Percentiles rank a stretch among this genome's conserved stretches.
phyloP scores from a whole-genome alignment of 2,797 vertebrate species.

The Poeciliopsis paucimaculata region DNA sequence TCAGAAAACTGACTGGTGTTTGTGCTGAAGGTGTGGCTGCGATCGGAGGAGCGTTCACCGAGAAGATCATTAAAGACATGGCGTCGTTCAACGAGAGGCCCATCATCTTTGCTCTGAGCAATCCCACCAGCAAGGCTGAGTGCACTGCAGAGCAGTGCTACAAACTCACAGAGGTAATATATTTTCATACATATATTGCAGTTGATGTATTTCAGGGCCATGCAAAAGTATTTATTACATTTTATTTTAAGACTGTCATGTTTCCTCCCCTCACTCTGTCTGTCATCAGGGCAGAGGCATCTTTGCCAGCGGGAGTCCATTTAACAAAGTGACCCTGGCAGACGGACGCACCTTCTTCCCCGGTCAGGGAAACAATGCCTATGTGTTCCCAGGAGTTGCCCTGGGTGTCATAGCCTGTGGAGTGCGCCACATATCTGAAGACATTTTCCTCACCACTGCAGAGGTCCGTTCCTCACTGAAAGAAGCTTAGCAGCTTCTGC shows the following conservation, averaged over 20 bases:
- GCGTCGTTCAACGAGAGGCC: slow-evolving; percentile 91
- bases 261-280: background rate
- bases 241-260: background rate
- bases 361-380: slow-evolving; percentile 97
- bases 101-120: slow-evolving; percentile 96
- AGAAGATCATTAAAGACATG: slow-evolving; percentile 95
- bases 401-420: slow-evolving; percentile 91
- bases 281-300: slow-evolving; percentile 88
- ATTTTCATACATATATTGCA: background rate
- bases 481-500: background rate
- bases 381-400: slow-evolving; percentile 96
- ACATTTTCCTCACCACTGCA: slow-evolving; percentile 94
- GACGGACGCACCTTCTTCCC: slow-evolving; percentile 92
- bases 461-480: slow-evolving; percentile 80
- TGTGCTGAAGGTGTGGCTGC: slow-evolving; percentile 89
- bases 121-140: slow-evolving; percentile 97
- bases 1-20: slow-evolving; percentile 10
- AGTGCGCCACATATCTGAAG: slow-evolving; percentile 93
- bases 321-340: slow-evolving; percentile 89
- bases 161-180: slow-evolving; percentile 87
- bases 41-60: slow-evolving; percentile 91
- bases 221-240: background rate
- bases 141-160: slow-evolving; percentile 98
- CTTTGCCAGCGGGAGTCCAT: slow-evolving; percentile 97
- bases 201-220: background rate